phyloP scores from a whole-genome alignment of 2,797 vertebrate species.

The Australoheros facetus region DNA sequence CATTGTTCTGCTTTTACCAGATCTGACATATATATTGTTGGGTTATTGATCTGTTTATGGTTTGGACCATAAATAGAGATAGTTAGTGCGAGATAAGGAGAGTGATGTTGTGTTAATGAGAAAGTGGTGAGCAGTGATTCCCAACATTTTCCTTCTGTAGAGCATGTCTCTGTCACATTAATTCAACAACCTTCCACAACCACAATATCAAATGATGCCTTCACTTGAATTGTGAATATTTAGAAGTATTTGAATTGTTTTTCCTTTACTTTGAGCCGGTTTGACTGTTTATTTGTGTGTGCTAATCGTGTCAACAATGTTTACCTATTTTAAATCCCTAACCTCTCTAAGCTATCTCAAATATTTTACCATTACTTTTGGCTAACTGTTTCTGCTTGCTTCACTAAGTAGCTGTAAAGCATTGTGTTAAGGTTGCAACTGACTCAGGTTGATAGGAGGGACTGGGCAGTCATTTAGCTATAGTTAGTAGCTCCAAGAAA shows the following conservation, averaged over 20 bases:
- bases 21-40: constrained; percentile 28
- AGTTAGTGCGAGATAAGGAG: constrained; percentile 12
- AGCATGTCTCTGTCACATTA: neutral
- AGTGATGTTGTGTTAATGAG: neutral
- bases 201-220: neutral
- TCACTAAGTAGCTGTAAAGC: neutral
- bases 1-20: constrained; percentile 29
- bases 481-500: neutral
- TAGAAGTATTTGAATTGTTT: neutral
- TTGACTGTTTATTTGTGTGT: neutral
- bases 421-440: neutral
- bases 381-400: neutral
- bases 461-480: neutral
- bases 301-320: neutral
- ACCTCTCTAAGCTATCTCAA: neutral
- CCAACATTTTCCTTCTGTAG: neutral
- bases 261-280: neutral
- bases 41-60: neutral
- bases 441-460: neutral
- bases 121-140: neutral
- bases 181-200: neutral
- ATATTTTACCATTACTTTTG: neutral
- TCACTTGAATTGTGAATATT: neutral
- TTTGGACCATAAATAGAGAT: constrained; percentile 21
- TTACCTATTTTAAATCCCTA: neutral